These are phyloP conservation scores for Chelon auratus DNA, from an alignment of 2,797 vertebrate species.

Conservation along the genomic window DNA sequence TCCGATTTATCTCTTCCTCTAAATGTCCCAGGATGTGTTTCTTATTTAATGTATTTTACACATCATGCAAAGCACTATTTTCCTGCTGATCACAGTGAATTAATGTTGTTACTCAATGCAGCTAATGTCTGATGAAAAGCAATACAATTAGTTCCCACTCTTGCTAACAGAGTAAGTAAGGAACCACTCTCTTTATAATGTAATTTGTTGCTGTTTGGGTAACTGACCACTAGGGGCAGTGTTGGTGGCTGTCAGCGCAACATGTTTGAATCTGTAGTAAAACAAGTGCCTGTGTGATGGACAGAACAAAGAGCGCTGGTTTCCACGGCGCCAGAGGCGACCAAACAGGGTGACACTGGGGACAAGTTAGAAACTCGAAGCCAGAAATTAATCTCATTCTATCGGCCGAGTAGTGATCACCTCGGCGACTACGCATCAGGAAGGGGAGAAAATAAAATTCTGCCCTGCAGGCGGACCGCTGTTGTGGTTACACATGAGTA, in stretches of 20 bases:
- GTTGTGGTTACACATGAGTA: constrained; percentile 58
- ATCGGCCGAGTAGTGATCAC: constrained; percentile 34
- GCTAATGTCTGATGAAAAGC: not conserved
- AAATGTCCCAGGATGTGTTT: constrained; percentile 1
- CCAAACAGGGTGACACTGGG: constrained; percentile 12
- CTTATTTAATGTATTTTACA: not conserved
- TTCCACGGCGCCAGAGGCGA: constrained; percentile 18
- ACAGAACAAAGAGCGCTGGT: constrained; percentile 68
- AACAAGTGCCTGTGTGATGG: constrained; percentile 65
- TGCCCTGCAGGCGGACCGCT: constrained; percentile 35
- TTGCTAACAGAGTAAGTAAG: too few relatives aligned
- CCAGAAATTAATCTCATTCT: constrained; percentile 37
- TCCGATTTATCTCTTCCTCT: not conserved
- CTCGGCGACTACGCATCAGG: constrained; percentile 57
- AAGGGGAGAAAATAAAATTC: constrained; percentile 11
- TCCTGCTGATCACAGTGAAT: not conserved
- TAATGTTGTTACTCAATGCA: not conserved
- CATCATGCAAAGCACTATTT: not conserved
- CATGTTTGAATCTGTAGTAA: constrained; percentile 34
- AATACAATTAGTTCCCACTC: too few relatives aligned
- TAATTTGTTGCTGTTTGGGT: constrained; percentile 30
- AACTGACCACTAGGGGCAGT: constrained; percentile 50
- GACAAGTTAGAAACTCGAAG: not conserved
- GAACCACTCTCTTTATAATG: not conserved
- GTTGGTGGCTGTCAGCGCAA: constrained; percentile 38